Evolutionary conservation across 2,797 vertebrate genomes (phyloP), one percentile per base, ranked within the genome.

Genomic region (Sebastes melanostomus): DNA sequence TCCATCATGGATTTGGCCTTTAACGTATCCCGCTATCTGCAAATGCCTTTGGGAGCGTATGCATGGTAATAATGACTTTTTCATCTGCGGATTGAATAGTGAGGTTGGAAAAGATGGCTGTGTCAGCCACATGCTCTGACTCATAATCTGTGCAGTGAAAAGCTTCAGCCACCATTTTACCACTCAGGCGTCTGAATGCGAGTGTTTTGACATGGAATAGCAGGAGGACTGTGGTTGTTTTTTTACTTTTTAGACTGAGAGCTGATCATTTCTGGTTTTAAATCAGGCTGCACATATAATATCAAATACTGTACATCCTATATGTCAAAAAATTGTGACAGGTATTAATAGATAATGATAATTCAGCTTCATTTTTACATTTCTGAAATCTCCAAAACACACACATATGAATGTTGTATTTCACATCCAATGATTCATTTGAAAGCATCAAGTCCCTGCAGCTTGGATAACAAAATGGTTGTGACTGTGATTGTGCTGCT

Each of bases 161-260:
- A 89, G 89, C 88, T 88, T 86, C 86, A 82, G 83, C 92, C 92
- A 91, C 92, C 93, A 94, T 94, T 94, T 95, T 92, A 86, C 73
- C 88, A 88, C 90, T 87, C 86, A 77, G 83, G 42, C 2, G 13
- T 82, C 80, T 81, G 68, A 81, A 89, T 81, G 67, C 72, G 52
- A 87, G 75, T 86, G 86, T 88, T 89, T 70, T 80, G 86, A 88
- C 74, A 86, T 52, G 74, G 42, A 86, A 88, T 58, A 54, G 13
- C 75, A 76, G 42, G 22, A 71, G 13, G 25, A 20, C 36, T 61
- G 24, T 42, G 30, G 5, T n/a, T 79, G 63, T 84, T 70, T 63
- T 13, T 11, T 18, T 34, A 52, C 20, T 59, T 73, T 71, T 71
- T 12, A 72, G 61, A 73, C 73, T 68, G 73, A 81, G 52, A 85